Percentiles rank a stretch among this genome's conserved stretches.
Conservation (phyloP, 2,888 invertebrate genomes). For the Acanthosepion lycidas region DNA sequence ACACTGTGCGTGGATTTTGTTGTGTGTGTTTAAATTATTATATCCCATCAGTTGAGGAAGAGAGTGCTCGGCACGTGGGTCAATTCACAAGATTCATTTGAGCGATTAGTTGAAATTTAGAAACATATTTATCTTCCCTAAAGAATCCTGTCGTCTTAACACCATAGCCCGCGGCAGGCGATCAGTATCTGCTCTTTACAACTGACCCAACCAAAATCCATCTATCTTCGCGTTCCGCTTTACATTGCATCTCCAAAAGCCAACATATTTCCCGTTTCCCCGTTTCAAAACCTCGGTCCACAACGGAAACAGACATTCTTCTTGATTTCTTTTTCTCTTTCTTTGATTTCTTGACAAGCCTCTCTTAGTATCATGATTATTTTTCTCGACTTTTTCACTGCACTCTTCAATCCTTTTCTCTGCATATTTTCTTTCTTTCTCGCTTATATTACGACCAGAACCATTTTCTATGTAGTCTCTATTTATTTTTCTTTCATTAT, state of each 20-base stretch:
- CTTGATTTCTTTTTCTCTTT: too few relatives aligned
- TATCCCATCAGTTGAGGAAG: not conserved
- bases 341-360: too few relatives aligned
- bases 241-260: not conserved
- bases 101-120: constrained; percentile 33
- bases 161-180: not conserved
- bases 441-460: too few relatives aligned
- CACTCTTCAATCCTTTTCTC: not conserved
- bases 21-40: not conserved
- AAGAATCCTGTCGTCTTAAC: not conserved
- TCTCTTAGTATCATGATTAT: too few relatives aligned
- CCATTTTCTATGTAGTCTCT: too few relatives aligned
- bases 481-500: too few relatives aligned
- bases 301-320: not conserved
- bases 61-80: not conserved
- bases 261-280: not conserved
- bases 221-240: not conserved
- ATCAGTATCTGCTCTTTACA: not conserved
- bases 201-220: not conserved
- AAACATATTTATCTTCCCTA: not conserved
- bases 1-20: not conserved
- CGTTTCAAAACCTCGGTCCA: not conserved
- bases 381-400: not conserved
- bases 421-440: not conserved
- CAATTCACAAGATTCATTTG: constrained; percentile 2